These are phyloP conservation scores for Drosophila grimshawi DNA, from an alignment of 1,140 invertebrate species.

Conservation along the genomic window DNA sequence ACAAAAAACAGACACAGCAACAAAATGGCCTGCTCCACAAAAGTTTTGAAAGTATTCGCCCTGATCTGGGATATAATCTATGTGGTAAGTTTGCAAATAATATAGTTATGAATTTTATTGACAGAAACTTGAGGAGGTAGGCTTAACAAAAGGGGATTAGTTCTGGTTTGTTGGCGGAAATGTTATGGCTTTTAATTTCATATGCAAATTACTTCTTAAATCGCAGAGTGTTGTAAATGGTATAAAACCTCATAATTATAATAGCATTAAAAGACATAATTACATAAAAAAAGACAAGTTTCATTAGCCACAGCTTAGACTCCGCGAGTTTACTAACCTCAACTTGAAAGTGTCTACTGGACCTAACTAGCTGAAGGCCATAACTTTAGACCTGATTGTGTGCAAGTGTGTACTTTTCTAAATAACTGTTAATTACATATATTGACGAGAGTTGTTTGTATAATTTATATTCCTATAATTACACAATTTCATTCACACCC, in stretches of 20 bases:
- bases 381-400: neutral
- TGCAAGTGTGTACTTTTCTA: neutral
- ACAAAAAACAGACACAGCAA: neutral
- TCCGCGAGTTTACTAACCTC: slow-evolving; percentile 13
- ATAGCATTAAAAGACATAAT: slow-evolving; percentile 49
- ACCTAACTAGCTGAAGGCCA: slow-evolving; percentile 18
- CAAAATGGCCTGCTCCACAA: slow-evolving; percentile 79
- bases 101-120: slow-evolving; percentile 14
- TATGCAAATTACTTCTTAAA: slow-evolving; percentile 32
- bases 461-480: neutral
- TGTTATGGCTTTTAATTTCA: neutral
- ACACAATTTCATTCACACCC: slow-evolving; percentile 11
- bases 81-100: slow-evolving; percentile 62
- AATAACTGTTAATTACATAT: slow-evolving; percentile 9
- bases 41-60: slow-evolving; percentile 63
- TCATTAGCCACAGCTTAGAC: slow-evolving; percentile 21
- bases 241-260: slow-evolving; percentile 41
- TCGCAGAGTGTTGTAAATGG: slow-evolving; percentile 27
- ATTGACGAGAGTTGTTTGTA: neutral
- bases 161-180: slow-evolving; percentile 24
- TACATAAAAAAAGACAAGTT: slow-evolving; percentile 41
- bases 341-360: slow-evolving; percentile 2
- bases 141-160: slow-evolving; percentile 10
- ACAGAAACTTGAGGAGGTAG: slow-evolving; percentile 14
- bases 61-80: slow-evolving; percentile 72